A percentile compares a stretch with the other conserved stretches of the same genome.
phyloP scores from a whole-genome alignment of 2,888 invertebrate species.

The Aleiodes alternator region DNA sequence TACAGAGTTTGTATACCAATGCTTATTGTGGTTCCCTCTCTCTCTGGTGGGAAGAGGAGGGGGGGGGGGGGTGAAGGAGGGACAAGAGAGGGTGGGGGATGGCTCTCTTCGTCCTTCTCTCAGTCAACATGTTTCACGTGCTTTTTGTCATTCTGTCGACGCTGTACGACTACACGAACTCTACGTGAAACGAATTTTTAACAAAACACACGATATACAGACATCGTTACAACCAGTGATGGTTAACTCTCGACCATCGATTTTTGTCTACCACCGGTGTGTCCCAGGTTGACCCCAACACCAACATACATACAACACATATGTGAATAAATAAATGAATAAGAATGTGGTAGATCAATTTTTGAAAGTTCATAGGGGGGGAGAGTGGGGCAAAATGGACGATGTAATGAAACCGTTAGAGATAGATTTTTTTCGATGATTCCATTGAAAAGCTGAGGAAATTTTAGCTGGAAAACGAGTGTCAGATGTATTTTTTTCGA shows the following conservation, averaged over 20 bases:
- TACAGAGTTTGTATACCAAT: not conserved
- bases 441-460: too few species aligned
- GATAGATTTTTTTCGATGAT: too few species aligned
- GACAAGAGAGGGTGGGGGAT: conserved; percentile 9
- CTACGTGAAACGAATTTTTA: conserved; percentile 73
- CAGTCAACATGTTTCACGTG: conserved; percentile 51
- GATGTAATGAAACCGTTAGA: too few species aligned
- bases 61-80: not conserved
- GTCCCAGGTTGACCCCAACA: conserved; percentile 49
- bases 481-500: too few species aligned
- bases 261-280: conserved; percentile 35
- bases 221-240: conserved; percentile 43
- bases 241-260: conserved; percentile 33
- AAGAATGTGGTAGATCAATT: not conserved
- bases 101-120: conserved; percentile 50
- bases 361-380: conserved; percentile 23
- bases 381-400: too few species aligned
- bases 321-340: not conserved
- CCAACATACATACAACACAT: not conserved
- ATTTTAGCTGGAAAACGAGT: too few species aligned
- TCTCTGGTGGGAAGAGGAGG: too few species aligned
- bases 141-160: conserved; percentile 70
- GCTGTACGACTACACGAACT: conserved; percentile 59
- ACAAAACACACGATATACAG: conserved; percentile 45
- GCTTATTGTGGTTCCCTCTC: not conserved